These are phyloP conservation scores for Heliopora coerulea DNA, from an alignment of 92 coral and sea anemone species.

Conservation along the genomic window DNA sequence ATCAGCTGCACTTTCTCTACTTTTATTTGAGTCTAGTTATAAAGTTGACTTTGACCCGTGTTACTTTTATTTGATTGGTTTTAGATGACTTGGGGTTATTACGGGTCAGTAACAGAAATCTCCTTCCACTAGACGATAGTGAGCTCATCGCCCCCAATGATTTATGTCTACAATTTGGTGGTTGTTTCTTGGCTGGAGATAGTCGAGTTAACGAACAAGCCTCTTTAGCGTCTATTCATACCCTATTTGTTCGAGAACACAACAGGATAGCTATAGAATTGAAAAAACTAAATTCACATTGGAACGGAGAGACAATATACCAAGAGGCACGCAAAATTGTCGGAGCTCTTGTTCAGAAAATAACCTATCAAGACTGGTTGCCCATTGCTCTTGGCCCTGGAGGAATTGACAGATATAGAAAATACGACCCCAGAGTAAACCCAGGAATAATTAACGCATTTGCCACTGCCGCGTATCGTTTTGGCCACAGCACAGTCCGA, in stretches of 20 bases:
- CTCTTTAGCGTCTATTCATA: conserved; percentile 10
- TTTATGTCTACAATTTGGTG: background rate
- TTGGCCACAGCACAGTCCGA: conserved; percentile 28
- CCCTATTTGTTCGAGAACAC: conserved; percentile 24
- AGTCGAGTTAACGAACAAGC: conserved; percentile 6
- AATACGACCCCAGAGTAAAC: conserved; percentile 7
- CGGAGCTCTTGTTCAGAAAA: conserved; percentile 21
- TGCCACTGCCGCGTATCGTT: conserved; percentile 27
- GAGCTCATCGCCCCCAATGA: conserved; percentile 12
- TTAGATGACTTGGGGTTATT: background rate
- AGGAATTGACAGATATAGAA: conserved; percentile 3
- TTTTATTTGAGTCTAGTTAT: too few relatives aligned
- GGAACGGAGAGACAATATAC: conserved; percentile 21
- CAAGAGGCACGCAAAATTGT: conserved; percentile 16
- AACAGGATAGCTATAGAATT: conserved; percentile 4
- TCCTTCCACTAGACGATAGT: conserved; percentile 1
- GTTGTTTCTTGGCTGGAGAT: conserved; percentile 28
- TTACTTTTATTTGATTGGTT: too few relatives aligned
- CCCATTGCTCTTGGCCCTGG: conserved; percentile 30
- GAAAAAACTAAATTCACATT: conserved; percentile 4
- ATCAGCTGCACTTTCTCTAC: too few relatives aligned
- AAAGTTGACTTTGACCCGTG: too few relatives aligned
- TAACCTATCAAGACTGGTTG: conserved; percentile 18
- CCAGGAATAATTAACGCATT: conserved; percentile 20
- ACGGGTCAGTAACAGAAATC: background rate